A percentile compares a stretch with the other conserved stretches of the same genome.
These are phyloP conservation scores for Sisor rabdophorus DNA, from an alignment of 2,113 vertebrate genomes.

Conservation along the genomic window DNA sequence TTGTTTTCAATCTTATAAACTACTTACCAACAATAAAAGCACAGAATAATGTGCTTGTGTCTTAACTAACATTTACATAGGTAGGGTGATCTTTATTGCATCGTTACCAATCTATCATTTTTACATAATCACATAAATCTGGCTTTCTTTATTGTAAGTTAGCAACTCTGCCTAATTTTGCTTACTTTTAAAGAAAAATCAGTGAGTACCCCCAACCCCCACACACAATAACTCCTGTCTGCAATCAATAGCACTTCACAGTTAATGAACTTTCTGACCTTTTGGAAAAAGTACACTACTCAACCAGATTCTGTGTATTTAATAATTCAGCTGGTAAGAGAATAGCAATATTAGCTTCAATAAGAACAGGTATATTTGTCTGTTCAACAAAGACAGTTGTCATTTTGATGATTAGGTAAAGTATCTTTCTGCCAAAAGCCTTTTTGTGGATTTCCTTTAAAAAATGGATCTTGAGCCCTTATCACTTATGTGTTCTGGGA, in stretches of 20 bases:
- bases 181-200: not conserved
- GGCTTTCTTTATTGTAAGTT: not conserved
- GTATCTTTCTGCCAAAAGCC: conserved; percentile 63
- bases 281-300: conserved; percentile 73
- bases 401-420: conserved; percentile 63
- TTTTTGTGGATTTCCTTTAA: conserved; percentile 70
- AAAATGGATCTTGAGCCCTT: conserved; percentile 61
- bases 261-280: conserved; percentile 79
- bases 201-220: conserved; percentile 48
- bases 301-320: conserved; percentile 74
- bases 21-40: no score
- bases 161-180: not conserved
- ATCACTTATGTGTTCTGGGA: conserved; percentile 48
- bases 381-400: conserved; percentile 60
- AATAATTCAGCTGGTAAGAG: conserved; percentile 78
- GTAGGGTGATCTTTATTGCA: not conserved
- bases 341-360: conserved; percentile 67
- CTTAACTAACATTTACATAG: no score
- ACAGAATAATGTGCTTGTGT: no score
- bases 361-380: conserved; percentile 71
- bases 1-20: no score
- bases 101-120: not conserved
- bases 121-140: not conserved
- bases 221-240: conserved; percentile 55
- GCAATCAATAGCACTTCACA: conserved; percentile 71